A percentile compares a stretch with the other conserved stretches of the same genome.
Evolutionary conservation across 2,888 invertebrate genomes (phyloP).

Genomic region (Liopterus haemorrhoidalis): DNA sequence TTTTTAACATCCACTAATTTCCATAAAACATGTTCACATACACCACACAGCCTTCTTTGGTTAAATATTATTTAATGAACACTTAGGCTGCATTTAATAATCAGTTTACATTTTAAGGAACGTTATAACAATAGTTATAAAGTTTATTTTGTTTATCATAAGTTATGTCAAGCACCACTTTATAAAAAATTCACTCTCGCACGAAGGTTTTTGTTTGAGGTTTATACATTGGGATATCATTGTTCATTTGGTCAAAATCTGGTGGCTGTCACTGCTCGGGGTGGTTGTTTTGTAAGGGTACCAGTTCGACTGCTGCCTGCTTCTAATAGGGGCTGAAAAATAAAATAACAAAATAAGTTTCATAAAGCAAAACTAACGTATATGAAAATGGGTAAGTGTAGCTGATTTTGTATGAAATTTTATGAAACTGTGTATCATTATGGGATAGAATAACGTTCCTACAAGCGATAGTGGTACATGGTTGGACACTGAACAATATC

Average conservation of each 20-base stretch:
- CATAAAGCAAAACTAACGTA: no score
- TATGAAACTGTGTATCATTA: no score
- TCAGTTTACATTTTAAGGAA: constrained; percentile 2
- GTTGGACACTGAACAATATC: no score
- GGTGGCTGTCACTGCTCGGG: constrained; percentile 45
- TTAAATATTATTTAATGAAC: constrained; percentile 23
- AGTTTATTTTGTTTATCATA: neutral
- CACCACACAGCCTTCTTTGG: constrained; percentile 12
- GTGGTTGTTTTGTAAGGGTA: constrained; percentile 41
- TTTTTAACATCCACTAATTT: no score
- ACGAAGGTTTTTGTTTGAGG: neutral
- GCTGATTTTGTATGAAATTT: no score
- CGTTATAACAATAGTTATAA: neutral
- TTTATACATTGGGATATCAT: constrained; percentile 12
- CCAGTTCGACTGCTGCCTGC: constrained; percentile 40
- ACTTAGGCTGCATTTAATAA: constrained; percentile 16
- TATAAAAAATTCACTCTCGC: no score
- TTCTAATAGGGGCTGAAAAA: constrained; percentile 40
- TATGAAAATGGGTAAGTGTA: no score
- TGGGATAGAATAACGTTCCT: no score
- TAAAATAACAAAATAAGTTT: neutral
- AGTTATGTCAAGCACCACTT: no score
- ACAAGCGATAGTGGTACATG: no score
- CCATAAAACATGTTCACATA: no score
- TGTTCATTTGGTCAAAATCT: constrained; percentile 45